Conservation (phyloP, 2,797 vertebrate genomes). For the Notolabrus celidotus region DNA sequence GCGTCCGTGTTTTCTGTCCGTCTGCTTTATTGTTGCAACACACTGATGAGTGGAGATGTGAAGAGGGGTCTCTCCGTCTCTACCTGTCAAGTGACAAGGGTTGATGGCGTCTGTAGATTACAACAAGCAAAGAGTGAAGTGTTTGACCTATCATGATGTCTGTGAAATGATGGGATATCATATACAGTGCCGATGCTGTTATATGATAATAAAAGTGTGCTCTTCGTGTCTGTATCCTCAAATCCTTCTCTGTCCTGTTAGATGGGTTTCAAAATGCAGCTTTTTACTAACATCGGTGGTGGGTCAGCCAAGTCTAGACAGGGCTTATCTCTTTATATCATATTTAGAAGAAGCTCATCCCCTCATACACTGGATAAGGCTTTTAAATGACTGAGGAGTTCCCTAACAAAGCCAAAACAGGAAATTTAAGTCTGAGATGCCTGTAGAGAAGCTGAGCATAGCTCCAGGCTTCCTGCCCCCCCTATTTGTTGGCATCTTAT, state of each 20-base stretch:
- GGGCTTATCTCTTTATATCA: constrained; percentile 16
- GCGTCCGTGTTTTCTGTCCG: constrained; percentile 59
- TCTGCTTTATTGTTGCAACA: constrained; percentile 62
- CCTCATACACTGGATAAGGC: constrained; percentile 1
- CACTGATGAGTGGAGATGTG: constrained; percentile 30
- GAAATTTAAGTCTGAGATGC: constrained; percentile 65
- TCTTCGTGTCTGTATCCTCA: constrained; percentile 52
- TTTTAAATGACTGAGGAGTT: constrained; percentile 21
- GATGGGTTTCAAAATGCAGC: constrained; percentile 42
- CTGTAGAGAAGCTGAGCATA: constrained; percentile 43
- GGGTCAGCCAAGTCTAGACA: constrained; percentile 58
- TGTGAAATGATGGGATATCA: constrained; percentile 70
- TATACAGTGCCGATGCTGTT: constrained; percentile 72
- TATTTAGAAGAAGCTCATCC: constrained; percentile 20
- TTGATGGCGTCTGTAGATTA: constrained; percentile 42
- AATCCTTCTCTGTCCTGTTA: constrained; percentile 41
- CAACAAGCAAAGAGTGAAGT: constrained; percentile 45
- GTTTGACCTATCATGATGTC: constrained; percentile 57
- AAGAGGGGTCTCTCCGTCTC: constrained; percentile 24
- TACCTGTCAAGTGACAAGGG: constrained; percentile 29
- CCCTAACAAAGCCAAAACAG: constrained; percentile 58
- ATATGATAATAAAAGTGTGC: constrained; percentile 79
- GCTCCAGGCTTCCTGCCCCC: constrained; percentile 46
- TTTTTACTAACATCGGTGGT: constrained; percentile 74
- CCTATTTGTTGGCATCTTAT: constrained; percentile 57